A percentile compares a stretch with the other conserved stretches of the same genome.
Evolutionary conservation across 2,797 vertebrate species (phyloP).

Genomic region (Ciconia nigra): DNA sequence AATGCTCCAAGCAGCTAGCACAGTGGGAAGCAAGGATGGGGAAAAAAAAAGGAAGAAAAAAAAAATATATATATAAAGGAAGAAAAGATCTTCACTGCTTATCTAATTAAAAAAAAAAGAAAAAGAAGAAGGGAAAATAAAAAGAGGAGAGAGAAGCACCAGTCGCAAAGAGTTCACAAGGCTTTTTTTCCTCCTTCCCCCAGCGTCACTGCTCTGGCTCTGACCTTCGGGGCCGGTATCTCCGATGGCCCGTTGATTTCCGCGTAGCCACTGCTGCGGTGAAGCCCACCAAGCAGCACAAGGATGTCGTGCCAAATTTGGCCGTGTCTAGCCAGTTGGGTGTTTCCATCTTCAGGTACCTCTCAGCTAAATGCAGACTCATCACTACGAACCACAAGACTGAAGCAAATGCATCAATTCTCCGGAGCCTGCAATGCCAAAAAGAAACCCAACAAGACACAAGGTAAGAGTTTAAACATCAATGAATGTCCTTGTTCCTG

Average conservation of each 20-base stretch:
- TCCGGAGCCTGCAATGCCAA: conserved; percentile 80
- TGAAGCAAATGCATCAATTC: conserved; percentile 89
- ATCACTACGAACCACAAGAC: conserved; percentile 89
- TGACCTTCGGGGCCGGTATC: conserved; percentile 96
- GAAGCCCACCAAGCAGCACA: conserved; percentile 94
- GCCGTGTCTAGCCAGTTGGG: conserved; percentile 84
- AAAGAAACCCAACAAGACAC: neutral
- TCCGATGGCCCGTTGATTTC: conserved; percentile 83
- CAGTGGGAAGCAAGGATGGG: neutral
- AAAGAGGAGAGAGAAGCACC: conserved; percentile 42
- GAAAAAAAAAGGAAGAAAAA: neutral
- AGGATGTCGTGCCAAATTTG: conserved; percentile 80
- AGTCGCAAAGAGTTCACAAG: conserved; percentile 53
- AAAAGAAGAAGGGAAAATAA: neutral
- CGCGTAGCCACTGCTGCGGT: conserved; percentile 88
- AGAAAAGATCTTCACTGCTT: conserved; percentile 45
- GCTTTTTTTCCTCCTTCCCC: conserved; percentile 58
- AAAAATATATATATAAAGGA: neutral
- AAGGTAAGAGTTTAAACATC: neutral
- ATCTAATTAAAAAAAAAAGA: conserved; percentile 10
- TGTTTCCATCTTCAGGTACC: conserved; percentile 70
- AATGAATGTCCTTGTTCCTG: accelerated
- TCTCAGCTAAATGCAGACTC: conserved; percentile 81
- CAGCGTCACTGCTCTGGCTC: conserved; percentile 86
- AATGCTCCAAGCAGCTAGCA: neutral